phyloP scores from a whole-genome alignment of 2,113 vertebrate species.

The Bubo scandiacus region DNA sequence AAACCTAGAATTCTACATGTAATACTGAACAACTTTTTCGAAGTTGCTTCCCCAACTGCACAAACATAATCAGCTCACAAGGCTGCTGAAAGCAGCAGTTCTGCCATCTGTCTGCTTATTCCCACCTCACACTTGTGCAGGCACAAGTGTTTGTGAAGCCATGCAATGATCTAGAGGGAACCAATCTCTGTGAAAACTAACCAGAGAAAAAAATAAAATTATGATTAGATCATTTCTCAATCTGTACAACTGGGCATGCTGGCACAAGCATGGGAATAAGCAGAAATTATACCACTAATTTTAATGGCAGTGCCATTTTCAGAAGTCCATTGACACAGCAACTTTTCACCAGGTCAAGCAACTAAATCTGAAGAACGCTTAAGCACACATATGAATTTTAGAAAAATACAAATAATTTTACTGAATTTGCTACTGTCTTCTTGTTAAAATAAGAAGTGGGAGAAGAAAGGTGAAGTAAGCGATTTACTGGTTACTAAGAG shows the following conservation, averaged over 20 bases:
- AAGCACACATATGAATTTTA: not conserved
- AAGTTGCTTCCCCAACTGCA: constrained; percentile 47
- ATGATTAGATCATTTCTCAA: not conserved
- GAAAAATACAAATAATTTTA: not conserved
- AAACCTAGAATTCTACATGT: not conserved
- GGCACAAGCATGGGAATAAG: not conserved
- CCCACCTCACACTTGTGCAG: constrained; percentile 40
- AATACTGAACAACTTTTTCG: constrained; percentile 11
- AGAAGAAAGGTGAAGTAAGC: not conserved
- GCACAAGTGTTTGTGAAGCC: constrained; percentile 48
- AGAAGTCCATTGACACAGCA: not conserved
- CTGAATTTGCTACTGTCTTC: not conserved
- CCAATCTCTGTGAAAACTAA: not conserved
- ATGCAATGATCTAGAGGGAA: not conserved
- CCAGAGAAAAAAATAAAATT: not conserved
- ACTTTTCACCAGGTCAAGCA: not conserved
- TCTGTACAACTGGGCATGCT: not conserved
- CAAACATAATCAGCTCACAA: constrained; percentile 53
- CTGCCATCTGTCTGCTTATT: constrained; percentile 66
- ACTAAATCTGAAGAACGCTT: not conserved
- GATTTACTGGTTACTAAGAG: not conserved
- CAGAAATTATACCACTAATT: not conserved
- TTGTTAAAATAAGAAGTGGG: not conserved
- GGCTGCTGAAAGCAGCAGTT: constrained; percentile 67
- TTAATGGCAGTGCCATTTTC: not conserved